phyloP scores from a whole-genome alignment of 2,113 vertebrate genomes.

The Ploceus nigricollis region DNA sequence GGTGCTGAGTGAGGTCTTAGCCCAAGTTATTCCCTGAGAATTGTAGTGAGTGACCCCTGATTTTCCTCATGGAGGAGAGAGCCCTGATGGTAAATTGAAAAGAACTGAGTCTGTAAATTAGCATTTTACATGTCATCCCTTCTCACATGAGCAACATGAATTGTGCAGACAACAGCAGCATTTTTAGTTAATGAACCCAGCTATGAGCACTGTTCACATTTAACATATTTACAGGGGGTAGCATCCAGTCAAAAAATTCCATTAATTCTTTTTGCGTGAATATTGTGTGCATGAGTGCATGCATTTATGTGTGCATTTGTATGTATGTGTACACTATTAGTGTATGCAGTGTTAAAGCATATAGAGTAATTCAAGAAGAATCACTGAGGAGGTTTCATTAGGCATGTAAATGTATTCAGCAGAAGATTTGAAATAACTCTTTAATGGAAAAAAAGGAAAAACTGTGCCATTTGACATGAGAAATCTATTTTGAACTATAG shows the following conservation, averaged over 20 bases:
- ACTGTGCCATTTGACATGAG: conserved; percentile 21
- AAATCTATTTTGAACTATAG: conserved; percentile 19
- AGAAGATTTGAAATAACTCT: conserved; percentile 46
- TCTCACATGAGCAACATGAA: neutral
- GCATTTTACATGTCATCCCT: neutral
- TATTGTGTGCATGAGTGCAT: conserved; percentile 10
- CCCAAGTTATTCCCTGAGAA: neutral
- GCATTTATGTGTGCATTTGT: neutral
- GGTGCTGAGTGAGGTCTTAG: neutral
- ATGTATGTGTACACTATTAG: neutral
- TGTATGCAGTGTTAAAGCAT: neutral
- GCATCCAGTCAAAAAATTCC: conserved; percentile 28
- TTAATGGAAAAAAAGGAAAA: conserved; percentile 24
- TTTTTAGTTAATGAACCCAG: conserved; percentile 15
- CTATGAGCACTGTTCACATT: neutral
- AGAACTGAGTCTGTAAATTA: neutral
- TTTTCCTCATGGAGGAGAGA: neutral
- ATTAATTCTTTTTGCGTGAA: conserved; percentile 50
- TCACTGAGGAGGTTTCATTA: conserved; percentile 1
- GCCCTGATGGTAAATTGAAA: neutral
- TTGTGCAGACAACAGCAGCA: neutral
- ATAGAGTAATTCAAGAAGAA: neutral
- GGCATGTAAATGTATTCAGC: conserved; percentile 41
- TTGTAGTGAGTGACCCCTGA: neutral
- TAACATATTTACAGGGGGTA: conserved; percentile 22